A percentile compares a stretch with the other conserved stretches of the same genome.
These are phyloP conservation scores for Turritopsis dohrnii DNA, from an alignment of 30 jellyfish, hydroid and myxozoan genomes.

Conservation along the genomic window DNA sequence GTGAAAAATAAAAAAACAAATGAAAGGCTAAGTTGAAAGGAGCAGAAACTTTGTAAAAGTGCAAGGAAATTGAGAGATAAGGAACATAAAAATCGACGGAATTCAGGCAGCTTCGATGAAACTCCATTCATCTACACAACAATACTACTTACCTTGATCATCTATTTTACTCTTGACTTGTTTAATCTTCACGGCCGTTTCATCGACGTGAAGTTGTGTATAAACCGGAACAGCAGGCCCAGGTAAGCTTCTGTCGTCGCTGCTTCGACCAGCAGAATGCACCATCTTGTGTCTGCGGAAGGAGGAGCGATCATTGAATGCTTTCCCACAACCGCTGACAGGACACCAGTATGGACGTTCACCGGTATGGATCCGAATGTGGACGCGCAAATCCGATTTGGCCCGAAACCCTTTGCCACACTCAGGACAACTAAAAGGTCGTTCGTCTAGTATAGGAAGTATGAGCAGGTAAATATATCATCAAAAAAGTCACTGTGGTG, in stretches of 20 bases:
- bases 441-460: constrained; percentile 16
- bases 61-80: no score
- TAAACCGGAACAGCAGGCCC: constrained; percentile 11
- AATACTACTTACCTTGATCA: constrained; percentile 4
- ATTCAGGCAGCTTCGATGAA: no score
- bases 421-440: constrained; percentile 20
- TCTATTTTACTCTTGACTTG: not conserved
- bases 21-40: no score
- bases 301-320: constrained; percentile 35
- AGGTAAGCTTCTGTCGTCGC: not conserved
- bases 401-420: constrained; percentile 26
- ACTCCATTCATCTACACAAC: no score
- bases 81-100: no score
- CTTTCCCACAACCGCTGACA: constrained; percentile 21
- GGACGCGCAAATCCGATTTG: constrained; percentile 26
- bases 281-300: constrained; percentile 28
- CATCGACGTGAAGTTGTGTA: constrained; percentile 8
- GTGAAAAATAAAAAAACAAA: no score
- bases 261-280: constrained; percentile 11
- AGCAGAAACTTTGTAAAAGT: no score
- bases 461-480: no score
- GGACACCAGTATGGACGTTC: constrained; percentile 28
- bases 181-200: not conserved
- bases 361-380: constrained; percentile 30
- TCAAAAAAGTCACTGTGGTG: no score